Evolutionary conservation across 1,140 invertebrate species (phyloP).

Genomic region (Laupala kohalensis): DNA sequence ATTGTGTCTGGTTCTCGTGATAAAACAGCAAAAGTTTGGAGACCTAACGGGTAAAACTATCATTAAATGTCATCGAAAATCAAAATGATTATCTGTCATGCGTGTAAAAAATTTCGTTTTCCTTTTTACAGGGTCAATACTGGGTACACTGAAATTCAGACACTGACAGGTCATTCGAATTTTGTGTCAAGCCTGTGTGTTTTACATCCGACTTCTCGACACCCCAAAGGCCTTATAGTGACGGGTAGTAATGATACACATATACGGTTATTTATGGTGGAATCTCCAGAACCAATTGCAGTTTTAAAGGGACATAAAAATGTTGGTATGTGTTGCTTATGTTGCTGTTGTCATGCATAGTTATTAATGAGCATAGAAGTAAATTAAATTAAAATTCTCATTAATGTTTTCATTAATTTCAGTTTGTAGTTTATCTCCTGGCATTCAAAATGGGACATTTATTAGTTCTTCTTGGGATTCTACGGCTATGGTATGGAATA

Average conservation of each 20-base stretch:
- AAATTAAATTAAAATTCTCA: not conserved
- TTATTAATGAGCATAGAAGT: not conserved
- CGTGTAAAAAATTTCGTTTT: slow-evolving; percentile 8
- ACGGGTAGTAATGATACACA: slow-evolving; percentile 81
- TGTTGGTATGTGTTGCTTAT: slow-evolving; percentile 36
- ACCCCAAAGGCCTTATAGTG: slow-evolving; percentile 63
- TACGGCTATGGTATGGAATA: slow-evolving; percentile 67
- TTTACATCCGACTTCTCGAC: slow-evolving; percentile 48
- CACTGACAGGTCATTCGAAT: slow-evolving; percentile 68
- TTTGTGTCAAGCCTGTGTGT: slow-evolving; percentile 72
- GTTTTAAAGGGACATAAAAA: slow-evolving; percentile 67
- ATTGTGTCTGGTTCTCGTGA: slow-evolving; percentile 79
- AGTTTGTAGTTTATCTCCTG: slow-evolving; percentile 51
- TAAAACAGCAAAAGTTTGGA: slow-evolving; percentile 72
- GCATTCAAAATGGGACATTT: slow-evolving; percentile 38
- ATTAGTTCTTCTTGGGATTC: slow-evolving; percentile 84
- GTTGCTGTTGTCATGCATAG: not conserved
- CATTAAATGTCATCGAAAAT: not conserved
- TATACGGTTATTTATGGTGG: slow-evolving; percentile 60
- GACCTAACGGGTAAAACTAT: slow-evolving; percentile 52
- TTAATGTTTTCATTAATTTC: slow-evolving; percentile 19
- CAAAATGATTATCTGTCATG: not conserved
- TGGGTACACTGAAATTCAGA: slow-evolving; percentile 43
- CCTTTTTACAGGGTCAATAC: slow-evolving; percentile 33
- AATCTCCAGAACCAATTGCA: slow-evolving; percentile 40